Conservation (phyloP, 64 coral and sea anemone genomes). For the Montipora efflorescens region DNA sequence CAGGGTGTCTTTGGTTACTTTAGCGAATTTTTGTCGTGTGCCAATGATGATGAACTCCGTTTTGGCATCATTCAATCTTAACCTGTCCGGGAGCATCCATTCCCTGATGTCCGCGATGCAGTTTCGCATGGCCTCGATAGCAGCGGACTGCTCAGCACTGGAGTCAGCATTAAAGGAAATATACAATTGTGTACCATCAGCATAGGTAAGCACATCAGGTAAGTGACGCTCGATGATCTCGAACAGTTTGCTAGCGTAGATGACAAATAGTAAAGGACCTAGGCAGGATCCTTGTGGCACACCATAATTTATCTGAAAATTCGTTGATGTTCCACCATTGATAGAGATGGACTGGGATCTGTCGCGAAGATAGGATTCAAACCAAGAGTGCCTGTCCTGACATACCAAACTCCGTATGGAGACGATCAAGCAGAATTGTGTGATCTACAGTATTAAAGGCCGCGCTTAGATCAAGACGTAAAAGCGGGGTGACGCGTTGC, state of each 20-base stretch:
- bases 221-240: not conserved
- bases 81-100: not conserved
- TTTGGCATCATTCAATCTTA: not conserved
- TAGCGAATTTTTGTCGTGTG: not conserved
- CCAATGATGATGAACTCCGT: conserved; percentile 10
- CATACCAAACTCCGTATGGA: not conserved
- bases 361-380: not conserved
- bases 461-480: conserved; percentile 29
- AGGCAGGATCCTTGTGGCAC: not conserved
- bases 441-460: not conserved
- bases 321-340: too few relatives aligned
- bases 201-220: not conserved
- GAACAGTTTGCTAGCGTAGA: not conserved
- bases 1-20: not conserved
- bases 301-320: too few relatives aligned
- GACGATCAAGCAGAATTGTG: not conserved
- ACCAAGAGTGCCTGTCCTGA: conserved; percentile 5
- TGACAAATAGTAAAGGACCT: not conserved
- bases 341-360: too few relatives aligned
- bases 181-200: not conserved
- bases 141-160: conserved; percentile 1
- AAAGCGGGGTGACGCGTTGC: not conserved
- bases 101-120: conserved; percentile 9
- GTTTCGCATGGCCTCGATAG: not conserved
- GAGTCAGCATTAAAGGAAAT: conserved; percentile 6